phyloP scores from a whole-genome alignment of 2,797 vertebrate genomes.

The Malacoctenus gilli region DNA sequence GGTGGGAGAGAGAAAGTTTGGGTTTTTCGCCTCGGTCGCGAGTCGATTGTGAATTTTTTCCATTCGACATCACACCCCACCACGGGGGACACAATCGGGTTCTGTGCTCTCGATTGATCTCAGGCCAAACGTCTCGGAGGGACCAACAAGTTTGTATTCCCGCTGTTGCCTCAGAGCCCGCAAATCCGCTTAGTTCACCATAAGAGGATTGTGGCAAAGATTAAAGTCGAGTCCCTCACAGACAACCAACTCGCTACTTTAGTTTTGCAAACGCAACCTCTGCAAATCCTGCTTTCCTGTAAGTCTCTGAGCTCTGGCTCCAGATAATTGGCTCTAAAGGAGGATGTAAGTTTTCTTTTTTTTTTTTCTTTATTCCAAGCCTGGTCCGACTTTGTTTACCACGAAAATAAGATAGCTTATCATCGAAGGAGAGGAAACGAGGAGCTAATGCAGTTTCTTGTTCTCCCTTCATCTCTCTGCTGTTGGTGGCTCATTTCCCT shows the following conservation, averaged over 20 bases:
- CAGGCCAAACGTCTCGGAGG: no score
- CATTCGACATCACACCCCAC: no score
- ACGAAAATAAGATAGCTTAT: conserved; percentile 26
- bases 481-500: conserved; percentile 17
- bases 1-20: not conserved
- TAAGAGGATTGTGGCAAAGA: conserved; percentile 69
- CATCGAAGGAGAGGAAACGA: conserved; percentile 12
- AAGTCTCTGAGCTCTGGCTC: conserved; percentile 38
- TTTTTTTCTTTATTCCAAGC: conserved; percentile 12
- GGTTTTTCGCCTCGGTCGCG: no score
- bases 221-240: conserved; percentile 53
- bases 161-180: conserved; percentile 34
- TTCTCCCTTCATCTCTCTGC: not conserved
- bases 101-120: no score
- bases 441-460: conserved; percentile 29
- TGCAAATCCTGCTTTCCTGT: conserved; percentile 55
- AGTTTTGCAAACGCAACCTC: conserved; percentile 46
- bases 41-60: no score
- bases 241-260: conserved; percentile 43
- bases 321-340: conserved; percentile 57
- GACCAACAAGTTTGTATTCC: conserved; percentile 30
- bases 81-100: no score
- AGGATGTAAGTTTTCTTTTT: conserved; percentile 22
- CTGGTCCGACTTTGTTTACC: conserved; percentile 28
- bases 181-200: conserved; percentile 57